phyloP scores from a whole-genome alignment of 1,140 invertebrate species.

The Liolophura sinensis region DNA sequence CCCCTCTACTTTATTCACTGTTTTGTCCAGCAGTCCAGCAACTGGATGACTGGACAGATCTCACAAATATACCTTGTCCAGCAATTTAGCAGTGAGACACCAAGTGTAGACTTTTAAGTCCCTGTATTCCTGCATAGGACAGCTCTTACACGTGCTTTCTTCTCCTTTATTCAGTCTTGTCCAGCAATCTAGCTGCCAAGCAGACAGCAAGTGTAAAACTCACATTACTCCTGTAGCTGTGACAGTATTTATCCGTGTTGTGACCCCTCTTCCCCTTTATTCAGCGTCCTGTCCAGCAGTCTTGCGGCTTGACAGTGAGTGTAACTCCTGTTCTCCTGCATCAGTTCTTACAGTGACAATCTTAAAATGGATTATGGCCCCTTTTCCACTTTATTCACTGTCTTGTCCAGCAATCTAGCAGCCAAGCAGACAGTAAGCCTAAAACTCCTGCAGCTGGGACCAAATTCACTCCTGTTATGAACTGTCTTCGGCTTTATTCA shows the following conservation, averaged over 20 bases:
- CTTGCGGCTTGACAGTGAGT: constrained; percentile 54
- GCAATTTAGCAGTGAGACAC: constrained; percentile 56
- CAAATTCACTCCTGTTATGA: background rate
- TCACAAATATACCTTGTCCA: too few relatives aligned
- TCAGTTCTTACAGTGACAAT: background rate
- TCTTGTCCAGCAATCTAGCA: constrained; percentile 45
- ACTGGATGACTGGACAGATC: too few relatives aligned
- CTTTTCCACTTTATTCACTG: too few relatives aligned
- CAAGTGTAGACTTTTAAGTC: too few relatives aligned
- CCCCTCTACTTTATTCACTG: too few relatives aligned
- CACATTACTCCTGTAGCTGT: too few relatives aligned
- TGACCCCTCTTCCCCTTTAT: constrained; percentile 4
- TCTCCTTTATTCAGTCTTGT: too few relatives aligned
- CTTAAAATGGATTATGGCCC: background rate
- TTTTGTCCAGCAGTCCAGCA: constrained; percentile 48
- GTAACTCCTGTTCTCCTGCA: too few relatives aligned
- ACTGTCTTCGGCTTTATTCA: constrained; percentile 4
- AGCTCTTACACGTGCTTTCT: constrained; percentile 1
- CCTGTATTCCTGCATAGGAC: background rate
- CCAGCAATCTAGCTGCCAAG: constrained; percentile 54
- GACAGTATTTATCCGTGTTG: background rate
- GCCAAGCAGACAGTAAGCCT: constrained; percentile 58
- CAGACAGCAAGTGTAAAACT: constrained; percentile 48
- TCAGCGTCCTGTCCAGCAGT: constrained; percentile 48
- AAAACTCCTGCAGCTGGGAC: background rate